phyloP scores from a whole-genome alignment of 2,113 vertebrate species.

The Psammodynastes pulverulentus region DNA sequence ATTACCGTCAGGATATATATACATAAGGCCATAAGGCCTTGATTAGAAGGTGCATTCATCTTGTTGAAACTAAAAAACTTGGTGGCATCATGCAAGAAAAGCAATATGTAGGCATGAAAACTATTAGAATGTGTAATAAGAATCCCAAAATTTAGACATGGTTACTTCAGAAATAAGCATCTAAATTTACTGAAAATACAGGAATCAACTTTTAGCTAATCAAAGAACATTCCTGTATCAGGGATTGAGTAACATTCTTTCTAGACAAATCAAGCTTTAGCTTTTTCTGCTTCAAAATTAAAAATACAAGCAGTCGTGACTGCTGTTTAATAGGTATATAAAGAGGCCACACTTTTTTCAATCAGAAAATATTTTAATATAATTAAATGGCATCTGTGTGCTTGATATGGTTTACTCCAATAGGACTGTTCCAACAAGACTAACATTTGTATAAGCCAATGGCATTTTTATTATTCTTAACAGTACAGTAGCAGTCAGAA shows the following conservation, averaged over 20 bases:
- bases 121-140: background rate
- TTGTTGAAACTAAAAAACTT: background rate
- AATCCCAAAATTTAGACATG: background rate
- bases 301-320: background rate
- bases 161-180: background rate
- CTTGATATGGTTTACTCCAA: too few relatives aligned
- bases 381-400: background rate
- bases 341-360: background rate
- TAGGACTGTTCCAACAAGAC: background rate
- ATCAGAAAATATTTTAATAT: background rate
- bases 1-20: background rate
- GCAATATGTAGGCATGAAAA: background rate
- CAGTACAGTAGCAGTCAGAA: conserved; percentile 12
- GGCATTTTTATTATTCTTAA: background rate
- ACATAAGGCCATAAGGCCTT: background rate
- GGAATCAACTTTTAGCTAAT: background rate
- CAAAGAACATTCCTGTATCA: background rate
- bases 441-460: background rate
- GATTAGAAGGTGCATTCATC: background rate
- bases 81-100: background rate
- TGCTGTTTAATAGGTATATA: background rate
- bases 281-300: background rate
- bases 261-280: background rate
- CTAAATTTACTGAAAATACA: background rate
- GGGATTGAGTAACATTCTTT: background rate